These are phyloP conservation scores for Mesochorus sp. DNA, from an alignment of 2,888 invertebrate genomes.

Conservation along the genomic window DNA sequence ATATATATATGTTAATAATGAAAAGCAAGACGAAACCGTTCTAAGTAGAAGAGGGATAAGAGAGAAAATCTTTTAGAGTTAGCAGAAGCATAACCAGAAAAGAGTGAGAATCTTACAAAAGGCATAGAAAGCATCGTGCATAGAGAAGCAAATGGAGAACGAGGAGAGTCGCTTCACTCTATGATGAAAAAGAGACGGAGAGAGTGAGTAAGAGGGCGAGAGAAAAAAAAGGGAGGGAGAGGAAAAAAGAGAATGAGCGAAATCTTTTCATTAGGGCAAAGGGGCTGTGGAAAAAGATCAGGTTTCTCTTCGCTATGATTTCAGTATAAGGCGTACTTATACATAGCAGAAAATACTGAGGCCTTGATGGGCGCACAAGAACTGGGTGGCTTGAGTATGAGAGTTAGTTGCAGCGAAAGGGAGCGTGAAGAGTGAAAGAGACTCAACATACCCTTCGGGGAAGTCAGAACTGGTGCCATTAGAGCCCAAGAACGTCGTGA, in stretches of 20 bases:
- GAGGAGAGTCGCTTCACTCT: neutral
- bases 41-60: constrained; percentile 42
- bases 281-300: constrained; percentile 20
- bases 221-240: too few species aligned
- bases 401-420: constrained; percentile 23
- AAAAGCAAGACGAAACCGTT: constrained; percentile 52
- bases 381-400: neutral
- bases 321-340: constrained; percentile 1
- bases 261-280: constrained; percentile 58
- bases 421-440: neutral
- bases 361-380: neutral
- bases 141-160: constrained; percentile 18
- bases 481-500: constrained; percentile 10
- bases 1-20: neutral
- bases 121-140: constrained; percentile 36
- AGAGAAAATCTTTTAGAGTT: constrained; percentile 50
- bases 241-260: too few species aligned
- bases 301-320: constrained; percentile 24
- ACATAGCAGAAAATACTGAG: constrained; percentile 1
- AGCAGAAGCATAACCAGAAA: constrained; percentile 39
- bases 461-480: neutral
- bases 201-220: too few species aligned
- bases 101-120: constrained; percentile 19
- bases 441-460: neutral
- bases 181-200: too few species aligned